A percentile compares a stretch with the other conserved stretches of the same genome.
Conservation (phyloP, 2,113 vertebrate genomes). For the Talpa occidentalis region DNA sequence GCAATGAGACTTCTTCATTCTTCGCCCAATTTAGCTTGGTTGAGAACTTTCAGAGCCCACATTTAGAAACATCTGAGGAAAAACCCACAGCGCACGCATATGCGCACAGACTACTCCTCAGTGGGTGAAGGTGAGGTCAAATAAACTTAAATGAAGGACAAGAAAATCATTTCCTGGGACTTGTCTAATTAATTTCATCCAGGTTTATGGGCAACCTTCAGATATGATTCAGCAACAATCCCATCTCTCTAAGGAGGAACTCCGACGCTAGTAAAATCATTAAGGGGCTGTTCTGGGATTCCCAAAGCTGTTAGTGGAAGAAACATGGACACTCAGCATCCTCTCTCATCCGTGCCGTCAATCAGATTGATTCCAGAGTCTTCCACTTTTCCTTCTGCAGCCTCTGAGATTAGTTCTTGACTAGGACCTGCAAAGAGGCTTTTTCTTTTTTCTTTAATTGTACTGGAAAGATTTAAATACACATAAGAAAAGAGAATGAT, state of each 20-base stretch:
- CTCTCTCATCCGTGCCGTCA: background rate
- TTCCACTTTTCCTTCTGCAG: background rate
- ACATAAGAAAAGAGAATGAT: background rate
- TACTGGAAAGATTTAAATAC: background rate
- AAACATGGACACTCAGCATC: background rate
- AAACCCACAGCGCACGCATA: background rate
- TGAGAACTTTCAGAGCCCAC: background rate
- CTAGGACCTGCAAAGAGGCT: background rate
- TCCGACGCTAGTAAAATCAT: background rate
- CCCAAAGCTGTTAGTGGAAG: constrained; percentile 24
- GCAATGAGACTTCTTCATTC: constrained; percentile 1
- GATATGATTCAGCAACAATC: background rate
- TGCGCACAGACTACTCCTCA: background rate
- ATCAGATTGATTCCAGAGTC: background rate
- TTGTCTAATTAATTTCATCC: constrained; percentile 22
- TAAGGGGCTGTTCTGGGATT: background rate
- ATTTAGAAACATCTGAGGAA: background rate
- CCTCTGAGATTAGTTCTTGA: background rate
- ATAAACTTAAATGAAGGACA: background rate
- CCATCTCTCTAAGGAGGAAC: constrained; percentile 4
- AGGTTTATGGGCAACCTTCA: background rate
- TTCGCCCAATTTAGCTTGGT: constrained; percentile 24
- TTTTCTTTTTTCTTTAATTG: background rate
- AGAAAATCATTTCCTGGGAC: background rate
- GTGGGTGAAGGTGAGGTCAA: background rate